Conservation (phyloP, 1,140 invertebrate species). For the Heliconius hermathena region DNA sequence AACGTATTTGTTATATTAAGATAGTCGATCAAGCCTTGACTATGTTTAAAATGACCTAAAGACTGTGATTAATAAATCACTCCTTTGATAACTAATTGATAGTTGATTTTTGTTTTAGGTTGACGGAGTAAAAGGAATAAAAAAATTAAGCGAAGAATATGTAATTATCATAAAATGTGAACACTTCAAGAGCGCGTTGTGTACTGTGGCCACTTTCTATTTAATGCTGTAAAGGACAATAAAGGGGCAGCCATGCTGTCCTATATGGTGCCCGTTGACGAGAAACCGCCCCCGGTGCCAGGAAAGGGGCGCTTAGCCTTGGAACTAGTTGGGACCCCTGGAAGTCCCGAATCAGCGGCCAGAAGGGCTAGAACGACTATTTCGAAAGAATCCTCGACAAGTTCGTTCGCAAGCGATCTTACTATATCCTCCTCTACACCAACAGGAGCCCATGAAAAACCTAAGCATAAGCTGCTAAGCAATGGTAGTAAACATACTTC, state of each 20-base stretch:
- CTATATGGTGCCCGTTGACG: constrained; percentile 85
- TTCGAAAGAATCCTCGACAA: constrained; percentile 83
- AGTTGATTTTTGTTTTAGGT: neutral
- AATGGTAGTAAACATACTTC: constrained; percentile 84
- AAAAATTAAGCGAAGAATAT: neutral
- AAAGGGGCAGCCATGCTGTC: constrained; percentile 82
- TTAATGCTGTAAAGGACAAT: constrained; percentile 31
- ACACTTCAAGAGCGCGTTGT: neutral
- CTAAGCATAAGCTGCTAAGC: constrained; percentile 82
- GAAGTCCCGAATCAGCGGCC: constrained; percentile 60
- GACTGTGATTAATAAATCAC: neutral
- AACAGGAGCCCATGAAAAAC: constrained; percentile 80
- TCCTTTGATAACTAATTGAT: neutral
- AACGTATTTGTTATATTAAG: too few species aligned
- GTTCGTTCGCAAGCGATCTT: constrained; percentile 82
- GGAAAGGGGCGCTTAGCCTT: constrained; percentile 80
- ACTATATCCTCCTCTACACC: constrained; percentile 83
- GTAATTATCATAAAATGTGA: constrained; percentile 29
- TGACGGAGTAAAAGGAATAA: neutral
- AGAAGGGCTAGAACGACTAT: constrained; percentile 68
- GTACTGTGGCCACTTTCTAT: constrained; percentile 2
- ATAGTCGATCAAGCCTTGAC: too few species aligned
- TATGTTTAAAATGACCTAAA: neutral
- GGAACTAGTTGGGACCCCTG: constrained; percentile 66
- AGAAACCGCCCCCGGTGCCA: constrained; percentile 83